Conservation (phyloP, 2,797 vertebrate genomes). For the Sebastolobus alascanus region DNA sequence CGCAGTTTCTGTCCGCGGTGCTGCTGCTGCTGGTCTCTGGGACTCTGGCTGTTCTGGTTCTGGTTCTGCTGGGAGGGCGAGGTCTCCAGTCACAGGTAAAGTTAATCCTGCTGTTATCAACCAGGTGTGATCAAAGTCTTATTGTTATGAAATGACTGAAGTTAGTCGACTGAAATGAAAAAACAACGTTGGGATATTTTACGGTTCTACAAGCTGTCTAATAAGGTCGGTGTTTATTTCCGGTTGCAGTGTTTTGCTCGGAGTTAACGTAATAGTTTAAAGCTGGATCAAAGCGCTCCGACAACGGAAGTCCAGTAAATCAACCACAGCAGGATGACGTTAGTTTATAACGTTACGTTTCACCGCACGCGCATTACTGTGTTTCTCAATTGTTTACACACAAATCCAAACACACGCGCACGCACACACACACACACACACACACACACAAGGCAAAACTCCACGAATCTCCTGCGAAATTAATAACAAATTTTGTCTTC, state of each 20-base stretch:
- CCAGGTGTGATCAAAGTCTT: too few relatives aligned
- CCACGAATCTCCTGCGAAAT: too few relatives aligned
- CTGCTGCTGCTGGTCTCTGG: neutral
- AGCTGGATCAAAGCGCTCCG: neutral
- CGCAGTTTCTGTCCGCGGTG: fast-evolving
- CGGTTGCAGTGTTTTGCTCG: neutral
- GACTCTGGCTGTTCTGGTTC: neutral
- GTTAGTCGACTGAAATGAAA: too few relatives aligned
- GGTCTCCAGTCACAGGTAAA: constrained; percentile 14
- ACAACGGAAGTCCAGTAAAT: too few relatives aligned
- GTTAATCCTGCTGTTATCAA: neutral
- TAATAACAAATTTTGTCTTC: too few relatives aligned
- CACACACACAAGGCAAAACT: too few relatives aligned
- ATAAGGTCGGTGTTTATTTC: neutral
- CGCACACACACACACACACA: too few relatives aligned
- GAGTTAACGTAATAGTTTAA: neutral
- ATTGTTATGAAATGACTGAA: neutral
- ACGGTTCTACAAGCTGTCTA: neutral
- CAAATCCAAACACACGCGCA: neutral
- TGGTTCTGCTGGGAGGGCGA: neutral
- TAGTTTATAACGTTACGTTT: neutral
- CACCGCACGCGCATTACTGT: neutral
- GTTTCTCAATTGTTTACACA: neutral
- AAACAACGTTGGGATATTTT: neutral
- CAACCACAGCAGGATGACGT: neutral